Base-by-base conservation (phyloP, 2,113 vertebrate genomes). In the Pseudorhombus dupliciocellatus region DNA sequence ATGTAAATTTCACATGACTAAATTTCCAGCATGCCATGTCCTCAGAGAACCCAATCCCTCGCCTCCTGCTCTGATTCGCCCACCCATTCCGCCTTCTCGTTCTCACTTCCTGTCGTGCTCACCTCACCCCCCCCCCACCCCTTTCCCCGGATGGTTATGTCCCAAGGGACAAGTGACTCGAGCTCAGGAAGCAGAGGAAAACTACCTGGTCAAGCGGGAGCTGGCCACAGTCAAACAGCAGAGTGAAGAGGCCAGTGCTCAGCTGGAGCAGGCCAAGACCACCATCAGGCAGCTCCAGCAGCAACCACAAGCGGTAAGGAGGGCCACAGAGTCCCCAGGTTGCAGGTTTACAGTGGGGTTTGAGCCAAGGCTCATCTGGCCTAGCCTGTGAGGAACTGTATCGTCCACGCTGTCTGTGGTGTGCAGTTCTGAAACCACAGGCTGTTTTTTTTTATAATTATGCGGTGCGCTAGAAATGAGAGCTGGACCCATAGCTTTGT, bases 131-230 rank as follows among this genome's bases (percentile, higher is more conserved):
- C 60, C 66, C 75, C 77, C 69, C 76, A 69, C 75, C 46, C 48
- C 56, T 59, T 61, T 83, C 80, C 86, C 83, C 77, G 90, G 90
- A 80, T 94, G 95, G 94, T 96, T 96, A 94, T 94, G 95, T 97
- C 95, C 52, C 95, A 88, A 99, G 98, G 98, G 98, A 95, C 98
- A 99, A 96, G 98, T 99, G 94, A 99, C 97, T 87, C 95, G 98
- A 92, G 98, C 98, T 90, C 98, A 98, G 94, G 98, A 99, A 94
- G 98, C 98, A 74, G 98, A 99, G 95, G 98, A 99, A 94, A 98
- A 96, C 96, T 98, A 99, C 95, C 96, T 99, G 91, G 95, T 98
- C 94, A 99, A 98, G 94, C 96, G 97, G 96, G 98, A 99, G 93
- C 93, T 99, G 94, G 96, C 96, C 94, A 97, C 96, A 71, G 94